Evolutionary conservation across 2,113 vertebrate species (phyloP), one percentile per base, ranked within the genome.

Genomic region (Heterotilapia buettikoferi): DNA sequence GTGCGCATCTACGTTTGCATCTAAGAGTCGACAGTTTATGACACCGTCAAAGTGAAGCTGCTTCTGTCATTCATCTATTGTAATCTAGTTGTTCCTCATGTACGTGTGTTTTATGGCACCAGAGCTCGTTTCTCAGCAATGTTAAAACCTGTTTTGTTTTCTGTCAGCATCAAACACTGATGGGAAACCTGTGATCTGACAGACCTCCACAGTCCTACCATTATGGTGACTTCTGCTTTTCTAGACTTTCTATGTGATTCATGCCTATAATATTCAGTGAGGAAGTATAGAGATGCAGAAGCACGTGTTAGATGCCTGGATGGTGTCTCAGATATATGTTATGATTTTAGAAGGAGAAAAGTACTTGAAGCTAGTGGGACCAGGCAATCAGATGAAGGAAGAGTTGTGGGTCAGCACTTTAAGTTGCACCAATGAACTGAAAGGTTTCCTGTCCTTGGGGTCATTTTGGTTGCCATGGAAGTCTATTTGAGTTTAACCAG

Each of bases 171-270:
- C 33, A 9, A 36, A 9, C 50, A 59, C 24, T 88, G 80, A 84
- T 59, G 76, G 54, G 29, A 89, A 68, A 90, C 21, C 45, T 36
- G 18, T 88, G 31, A 92, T 53, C 29, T 87, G 73, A 88, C 9
- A 88, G 71, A 63, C 38, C 88, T 66, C 53, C 47, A 12, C 57
- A 54, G 47, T 80, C n/a, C 43, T 29, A 36, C 71, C 83, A 86
- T 78, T 91, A 81, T 53, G 16, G 21, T 26, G 45, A 94, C 93
- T 95, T 95, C 93, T 92, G 79, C 88, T 92, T 94, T 91, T 93
- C 78, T 83, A 79, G 57, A 87, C 2, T 3, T 78, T 47, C 43
- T 6, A 40, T 87, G 84, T 92, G 86, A 91, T 89, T 94, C 71
- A 94, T 89, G 36, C 13, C 68, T 90, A 88, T 90, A 87, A 40